These are phyloP conservation scores for Oceanodroma leucorhoa DNA, from an alignment of 2,797 vertebrate genomes.

Conservation along the genomic window DNA sequence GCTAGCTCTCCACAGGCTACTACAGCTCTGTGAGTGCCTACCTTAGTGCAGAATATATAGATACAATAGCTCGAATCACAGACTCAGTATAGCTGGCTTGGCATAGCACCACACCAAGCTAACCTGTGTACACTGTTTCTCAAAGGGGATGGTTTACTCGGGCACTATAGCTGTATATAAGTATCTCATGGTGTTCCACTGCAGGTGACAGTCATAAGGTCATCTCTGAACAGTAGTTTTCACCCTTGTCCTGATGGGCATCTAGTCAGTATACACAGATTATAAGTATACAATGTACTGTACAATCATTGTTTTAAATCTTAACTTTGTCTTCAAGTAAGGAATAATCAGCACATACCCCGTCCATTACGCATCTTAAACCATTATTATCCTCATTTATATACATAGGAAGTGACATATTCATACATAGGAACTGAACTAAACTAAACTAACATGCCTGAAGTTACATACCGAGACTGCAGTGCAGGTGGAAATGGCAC, in stretches of 20 bases:
- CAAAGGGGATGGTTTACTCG: not conserved
- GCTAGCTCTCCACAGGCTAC: not conserved
- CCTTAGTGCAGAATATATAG: not conserved
- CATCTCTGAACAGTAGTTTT: not conserved
- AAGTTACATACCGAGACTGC: not conserved
- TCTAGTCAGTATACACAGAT: not conserved
- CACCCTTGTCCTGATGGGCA: not conserved
- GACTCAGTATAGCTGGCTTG: not conserved
- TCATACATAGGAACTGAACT: not conserved
- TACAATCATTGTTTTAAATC: not conserved
- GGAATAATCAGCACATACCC: not conserved
- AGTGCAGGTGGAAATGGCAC: not conserved
- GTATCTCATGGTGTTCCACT: not conserved
- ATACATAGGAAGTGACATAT: not conserved
- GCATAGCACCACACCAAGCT: not conserved
- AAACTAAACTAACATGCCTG: not conserved
- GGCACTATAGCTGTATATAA: not conserved
- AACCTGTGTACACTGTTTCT: not conserved
- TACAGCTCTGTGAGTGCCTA: not conserved
- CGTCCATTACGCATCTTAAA: not conserved
- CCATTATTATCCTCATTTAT: not conserved
- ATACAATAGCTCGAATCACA: fast-evolving
- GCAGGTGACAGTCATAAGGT: not conserved
- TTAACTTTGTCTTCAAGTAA: not conserved
- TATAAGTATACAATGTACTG: not conserved